Evolutionary conservation across 2,113 vertebrate genomes (phyloP).

Genomic region (Pelecanus crispus): DNA sequence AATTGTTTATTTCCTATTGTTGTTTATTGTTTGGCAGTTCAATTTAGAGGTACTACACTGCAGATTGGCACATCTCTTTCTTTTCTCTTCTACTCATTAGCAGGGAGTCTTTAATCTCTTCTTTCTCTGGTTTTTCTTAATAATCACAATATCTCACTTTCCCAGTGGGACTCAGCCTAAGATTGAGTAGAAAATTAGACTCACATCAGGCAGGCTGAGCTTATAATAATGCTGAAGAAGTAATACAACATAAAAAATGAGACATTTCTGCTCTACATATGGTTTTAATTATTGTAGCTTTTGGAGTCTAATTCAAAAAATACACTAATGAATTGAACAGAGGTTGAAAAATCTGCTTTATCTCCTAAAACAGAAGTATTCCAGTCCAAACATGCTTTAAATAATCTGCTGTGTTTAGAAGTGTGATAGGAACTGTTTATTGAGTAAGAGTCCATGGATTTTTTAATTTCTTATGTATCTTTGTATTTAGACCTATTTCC

Average conservation of each 20-base stretch:
- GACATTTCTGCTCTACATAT: background rate
- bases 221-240: conserved; percentile 53
- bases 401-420: background rate
- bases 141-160: conserved; percentile 60
- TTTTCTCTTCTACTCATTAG: conserved; percentile 57
- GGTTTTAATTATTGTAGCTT: conserved; percentile 16
- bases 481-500: background rate
- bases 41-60: conserved; percentile 10
- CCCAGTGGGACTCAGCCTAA: conserved; percentile 54
- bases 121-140: conserved; percentile 51
- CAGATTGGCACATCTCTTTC: conserved; percentile 32
- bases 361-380: background rate
- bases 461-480: background rate
- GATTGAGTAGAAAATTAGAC: conserved; percentile 65
- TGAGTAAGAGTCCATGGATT: background rate
- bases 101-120: conserved; percentile 44
- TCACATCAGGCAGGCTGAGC: conserved; percentile 36
- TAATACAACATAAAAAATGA: conserved; percentile 30
- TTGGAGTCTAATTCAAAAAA: conserved; percentile 7
- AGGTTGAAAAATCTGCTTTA: background rate
- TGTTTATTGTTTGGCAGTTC: conserved; percentile 37
- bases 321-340: background rate
- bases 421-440: background rate
- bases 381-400: background rate
- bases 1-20: conserved; percentile 27